Base-by-base conservation (phyloP, 64 coral and sea anemone species). In the Stichodactyla mertensii region DNA sequence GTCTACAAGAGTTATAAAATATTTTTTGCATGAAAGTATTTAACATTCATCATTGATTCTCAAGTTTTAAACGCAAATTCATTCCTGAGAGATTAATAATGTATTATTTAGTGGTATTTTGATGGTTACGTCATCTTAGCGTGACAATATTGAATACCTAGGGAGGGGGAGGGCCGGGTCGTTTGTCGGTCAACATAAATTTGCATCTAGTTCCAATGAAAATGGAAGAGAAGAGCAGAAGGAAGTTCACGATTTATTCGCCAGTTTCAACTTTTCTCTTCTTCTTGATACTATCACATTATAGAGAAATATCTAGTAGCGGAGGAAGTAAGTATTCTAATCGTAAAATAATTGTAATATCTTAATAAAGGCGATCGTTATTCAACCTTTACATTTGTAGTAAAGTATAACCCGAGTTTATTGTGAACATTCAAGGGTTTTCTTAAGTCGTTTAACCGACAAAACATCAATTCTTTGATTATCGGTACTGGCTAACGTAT, bases 161-260 rank as follows among this genome's bases (percentile, higher is more conserved):
- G 69, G 66, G 69, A 23, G 27, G 69, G 69, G 69, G 26, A 23
- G 0, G 10, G 36, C 1, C 36, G 69, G 24, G 69, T 22, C 11
- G 24, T 74, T 74, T 74, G n/a, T 74, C 24, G 69, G 6, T 45
- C 36, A 45, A 45, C 36, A 45, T 45, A 45, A 45, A 45, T 23
- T 74, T 74, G 69, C 12, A 74, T 12, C 10, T 36, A 36, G 24
- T 0, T 27, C 1, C 11, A 9, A 74, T 31, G 0, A 74, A 74
- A 74, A 74, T 74, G 69, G 69, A 74, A 74, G 69, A 74, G 26
- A 74, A 74, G 24, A 31, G 20, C 69, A 74, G 69, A 31, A 74
- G 69, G 69, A 74, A 74, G 69, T 74, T 74, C 5, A 74, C n/a
- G 10, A 74, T 74, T 74, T 74, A 27, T 11, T 74, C 69, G 24